These are phyloP conservation scores for Orcinus orca DNA, from an alignment of 2,113 vertebrate genomes.

Conservation along the genomic window DNA sequence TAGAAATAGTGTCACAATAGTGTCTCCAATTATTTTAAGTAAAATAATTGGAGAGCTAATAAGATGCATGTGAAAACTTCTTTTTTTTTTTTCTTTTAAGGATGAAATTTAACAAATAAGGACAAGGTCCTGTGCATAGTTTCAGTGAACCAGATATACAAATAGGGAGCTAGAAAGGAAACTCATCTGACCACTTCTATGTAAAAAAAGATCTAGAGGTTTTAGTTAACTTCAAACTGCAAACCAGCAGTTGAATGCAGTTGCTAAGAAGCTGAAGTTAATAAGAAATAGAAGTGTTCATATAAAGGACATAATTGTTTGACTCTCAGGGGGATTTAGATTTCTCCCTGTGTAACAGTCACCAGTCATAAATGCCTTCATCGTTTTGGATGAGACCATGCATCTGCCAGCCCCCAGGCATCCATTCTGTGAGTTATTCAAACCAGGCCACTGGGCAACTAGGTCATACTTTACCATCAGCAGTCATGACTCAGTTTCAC, in stretches of 20 bases:
- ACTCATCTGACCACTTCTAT: neutral
- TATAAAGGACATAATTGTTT: neutral
- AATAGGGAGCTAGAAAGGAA: neutral
- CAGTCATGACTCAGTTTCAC: neutral
- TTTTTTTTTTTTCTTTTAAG: neutral
- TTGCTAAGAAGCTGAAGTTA: neutral
- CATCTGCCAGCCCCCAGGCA: neutral
- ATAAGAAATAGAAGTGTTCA: neutral
- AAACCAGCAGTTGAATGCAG: neutral
- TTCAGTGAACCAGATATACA: neutral
- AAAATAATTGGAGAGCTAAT: neutral
- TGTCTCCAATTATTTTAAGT: neutral
- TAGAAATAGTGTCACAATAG: neutral
- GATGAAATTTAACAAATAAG: neutral
- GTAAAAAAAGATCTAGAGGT: neutral
- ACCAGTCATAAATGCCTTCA: neutral
- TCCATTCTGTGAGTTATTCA: neutral
- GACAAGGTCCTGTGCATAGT: neutral
- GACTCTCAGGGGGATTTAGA: neutral
- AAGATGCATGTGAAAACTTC: neutral
- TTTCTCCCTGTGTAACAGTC: neutral
- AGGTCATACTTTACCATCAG: neutral
- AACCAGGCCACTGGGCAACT: neutral
- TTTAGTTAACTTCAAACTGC: neutral
- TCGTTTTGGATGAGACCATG: neutral